Percentiles rank a stretch among this genome's conserved stretches.
phyloP scores from a whole-genome alignment of 1,140 invertebrate species.

The Manduca sexta region DNA sequence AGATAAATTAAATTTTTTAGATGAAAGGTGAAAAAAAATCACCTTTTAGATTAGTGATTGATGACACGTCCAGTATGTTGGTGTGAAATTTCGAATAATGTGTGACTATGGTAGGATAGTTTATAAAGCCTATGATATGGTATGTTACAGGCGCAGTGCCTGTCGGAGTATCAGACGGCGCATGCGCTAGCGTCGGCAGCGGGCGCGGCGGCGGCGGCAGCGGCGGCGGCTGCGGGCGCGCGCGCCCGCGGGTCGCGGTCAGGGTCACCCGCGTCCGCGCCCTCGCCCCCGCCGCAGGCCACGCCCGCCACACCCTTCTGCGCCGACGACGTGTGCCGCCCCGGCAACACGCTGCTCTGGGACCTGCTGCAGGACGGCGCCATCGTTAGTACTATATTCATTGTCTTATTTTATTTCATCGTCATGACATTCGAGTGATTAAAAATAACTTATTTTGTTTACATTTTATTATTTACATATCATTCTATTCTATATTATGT shows the following conservation, averaged over 20 bases:
- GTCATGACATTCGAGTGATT: too few species aligned
- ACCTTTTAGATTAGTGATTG: too few species aligned
- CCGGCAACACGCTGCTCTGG: slow-evolving; percentile 94
- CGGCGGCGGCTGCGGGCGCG: slow-evolving; percentile 15
- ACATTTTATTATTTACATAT: too few species aligned
- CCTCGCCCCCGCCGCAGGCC: slow-evolving; percentile 33
- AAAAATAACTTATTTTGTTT: too few species aligned
- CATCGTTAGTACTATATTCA: slow-evolving; percentile 78
- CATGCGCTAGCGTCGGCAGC: slow-evolving; percentile 18
- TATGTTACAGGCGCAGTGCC: slow-evolving; percentile 48
- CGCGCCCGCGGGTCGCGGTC: slow-evolving; percentile 30
- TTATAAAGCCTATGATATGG: too few species aligned
- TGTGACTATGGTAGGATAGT: too few species aligned
- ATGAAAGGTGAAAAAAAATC: not conserved
- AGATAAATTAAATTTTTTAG: too few species aligned
- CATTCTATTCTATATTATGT: slow-evolving; percentile 2
- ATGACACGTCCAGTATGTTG: too few species aligned
- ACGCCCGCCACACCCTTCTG: slow-evolving; percentile 51
- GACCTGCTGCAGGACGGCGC: slow-evolving; percentile 94
- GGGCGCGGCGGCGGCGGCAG: slow-evolving; percentile 19
- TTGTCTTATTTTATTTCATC: not conserved
- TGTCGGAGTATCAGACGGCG: slow-evolving; percentile 45
- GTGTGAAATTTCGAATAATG: too few species aligned
- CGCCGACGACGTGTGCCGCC: slow-evolving; percentile 87
- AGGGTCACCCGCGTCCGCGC: slow-evolving; percentile 28